phyloP scores from a whole-genome alignment of 1,140 invertebrate species.

The Sinonovacula constricta region DNA sequence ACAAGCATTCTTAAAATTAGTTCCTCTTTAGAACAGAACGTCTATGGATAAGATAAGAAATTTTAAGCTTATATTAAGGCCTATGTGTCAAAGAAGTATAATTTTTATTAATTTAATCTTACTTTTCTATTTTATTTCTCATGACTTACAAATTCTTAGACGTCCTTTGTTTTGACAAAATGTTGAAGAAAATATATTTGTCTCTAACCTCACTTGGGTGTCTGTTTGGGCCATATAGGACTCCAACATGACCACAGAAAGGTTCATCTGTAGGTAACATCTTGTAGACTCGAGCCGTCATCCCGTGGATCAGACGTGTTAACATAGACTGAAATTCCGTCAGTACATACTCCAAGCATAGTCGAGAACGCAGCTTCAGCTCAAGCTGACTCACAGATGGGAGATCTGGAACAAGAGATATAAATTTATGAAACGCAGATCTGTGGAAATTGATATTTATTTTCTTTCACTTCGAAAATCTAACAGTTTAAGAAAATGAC shows the following conservation, averaged over 20 bases:
- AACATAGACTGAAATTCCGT: slow-evolving; percentile 81
- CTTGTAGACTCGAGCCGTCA: slow-evolving; percentile 72
- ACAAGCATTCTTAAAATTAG: too few species aligned
- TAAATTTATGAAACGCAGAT: not conserved
- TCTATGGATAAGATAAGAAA: not conserved
- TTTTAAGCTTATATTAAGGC: not conserved
- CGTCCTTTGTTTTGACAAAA: not conserved
- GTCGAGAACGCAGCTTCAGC: slow-evolving; percentile 60
- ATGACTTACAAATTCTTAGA: not conserved
- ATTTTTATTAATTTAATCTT: not conserved
- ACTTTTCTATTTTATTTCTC: not conserved
- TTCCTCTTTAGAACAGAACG: not conserved
- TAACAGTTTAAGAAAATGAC: too few species aligned
- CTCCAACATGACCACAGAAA: slow-evolving; percentile 75
- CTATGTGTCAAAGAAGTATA: not conserved
- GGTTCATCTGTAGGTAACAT: slow-evolving; percentile 55
- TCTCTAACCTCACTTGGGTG: slow-evolving; percentile 59
- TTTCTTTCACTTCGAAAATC: too few species aligned
- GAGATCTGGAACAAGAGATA: slow-evolving; percentile 14
- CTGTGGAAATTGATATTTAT: too few species aligned
- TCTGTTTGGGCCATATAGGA: slow-evolving; percentile 79
- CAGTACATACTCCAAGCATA: slow-evolving; percentile 77
- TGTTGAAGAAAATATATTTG: not conserved
- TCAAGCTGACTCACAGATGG: slow-evolving; percentile 68
- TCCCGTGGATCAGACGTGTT: slow-evolving; percentile 67